Percentiles rank a stretch among this genome's conserved stretches.
Conservation (phyloP, 2,113 vertebrate genomes). For the Herpetotheres cachinnans region DNA sequence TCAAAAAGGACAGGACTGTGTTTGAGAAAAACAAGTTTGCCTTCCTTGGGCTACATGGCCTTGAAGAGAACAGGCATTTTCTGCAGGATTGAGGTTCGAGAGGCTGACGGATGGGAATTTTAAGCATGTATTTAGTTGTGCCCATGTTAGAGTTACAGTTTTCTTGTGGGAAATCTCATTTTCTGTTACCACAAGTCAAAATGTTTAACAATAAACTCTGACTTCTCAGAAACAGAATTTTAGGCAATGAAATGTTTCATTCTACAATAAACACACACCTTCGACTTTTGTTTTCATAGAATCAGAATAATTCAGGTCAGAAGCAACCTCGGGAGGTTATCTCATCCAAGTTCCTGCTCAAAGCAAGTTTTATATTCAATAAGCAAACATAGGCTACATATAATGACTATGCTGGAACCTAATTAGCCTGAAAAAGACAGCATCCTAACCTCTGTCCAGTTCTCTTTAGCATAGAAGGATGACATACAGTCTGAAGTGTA, state of each 20-base stretch:
- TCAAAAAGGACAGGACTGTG: neutral
- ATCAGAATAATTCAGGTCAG: conserved; percentile 18
- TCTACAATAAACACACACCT: conserved; percentile 4
- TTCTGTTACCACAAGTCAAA: neutral
- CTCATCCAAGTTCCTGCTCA: neutral
- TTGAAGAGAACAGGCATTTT: neutral
- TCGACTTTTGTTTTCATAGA: neutral
- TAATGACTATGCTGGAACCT: conserved; percentile 27
- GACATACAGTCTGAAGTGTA: neutral
- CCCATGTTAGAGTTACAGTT: neutral
- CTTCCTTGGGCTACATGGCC: neutral
- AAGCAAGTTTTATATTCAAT: conserved; percentile 17
- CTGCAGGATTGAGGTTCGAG: neutral
- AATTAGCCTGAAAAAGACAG: conserved; percentile 36
- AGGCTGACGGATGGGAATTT: neutral
- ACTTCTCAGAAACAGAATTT: conserved; percentile 38
- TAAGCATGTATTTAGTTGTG: neutral
- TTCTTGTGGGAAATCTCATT: neutral
- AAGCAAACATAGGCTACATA: neutral
- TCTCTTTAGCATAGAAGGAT: neutral
- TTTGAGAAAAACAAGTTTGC: neutral
- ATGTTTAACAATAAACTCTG: conserved; percentile 29
- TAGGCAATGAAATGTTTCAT: neutral
- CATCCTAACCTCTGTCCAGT: conserved; percentile 20
- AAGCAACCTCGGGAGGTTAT: conserved; percentile 1